phyloP scores from a whole-genome alignment of 2,797 vertebrate genomes.

The Petrocephalus sullivani region DNA sequence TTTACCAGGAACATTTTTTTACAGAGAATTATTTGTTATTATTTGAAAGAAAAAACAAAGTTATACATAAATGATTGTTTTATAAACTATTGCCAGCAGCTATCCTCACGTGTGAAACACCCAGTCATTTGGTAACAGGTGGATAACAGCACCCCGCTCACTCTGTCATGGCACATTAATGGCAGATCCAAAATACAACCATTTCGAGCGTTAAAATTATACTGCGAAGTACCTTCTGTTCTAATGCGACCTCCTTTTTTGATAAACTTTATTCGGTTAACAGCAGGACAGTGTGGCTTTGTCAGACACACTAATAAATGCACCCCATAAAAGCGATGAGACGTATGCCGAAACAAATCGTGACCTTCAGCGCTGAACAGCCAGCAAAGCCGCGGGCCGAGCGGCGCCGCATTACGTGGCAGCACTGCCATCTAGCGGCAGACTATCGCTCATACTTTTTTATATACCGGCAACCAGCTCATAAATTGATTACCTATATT shows the following conservation, averaged over 20 bases:
- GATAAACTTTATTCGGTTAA: not conserved
- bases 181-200: not conserved
- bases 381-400: not conserved
- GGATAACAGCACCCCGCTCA: not conserved
- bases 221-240: not conserved
- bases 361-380: not conserved
- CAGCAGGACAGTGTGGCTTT: not conserved
- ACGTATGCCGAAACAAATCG: not conserved
- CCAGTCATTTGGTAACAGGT: not conserved
- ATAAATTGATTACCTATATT: not conserved
- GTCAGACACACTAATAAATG: not conserved
- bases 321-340: not conserved
- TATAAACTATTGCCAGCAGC: not conserved
- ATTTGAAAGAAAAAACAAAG: not conserved
- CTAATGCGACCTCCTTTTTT: not conserved
- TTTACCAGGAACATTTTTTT: not conserved
- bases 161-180: not conserved
- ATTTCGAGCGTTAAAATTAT: not conserved
- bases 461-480: not conserved
- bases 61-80: not conserved
- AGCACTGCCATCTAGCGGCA: slow-evolving; percentile 29
- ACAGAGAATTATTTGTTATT: too few relatives aligned
- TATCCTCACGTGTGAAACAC: not conserved
- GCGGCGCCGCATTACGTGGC: not conserved
- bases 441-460: not conserved